These are phyloP conservation scores for Monomorium pharaonis DNA, from an alignment of 1,140 invertebrate species.

Conservation along the genomic window DNA sequence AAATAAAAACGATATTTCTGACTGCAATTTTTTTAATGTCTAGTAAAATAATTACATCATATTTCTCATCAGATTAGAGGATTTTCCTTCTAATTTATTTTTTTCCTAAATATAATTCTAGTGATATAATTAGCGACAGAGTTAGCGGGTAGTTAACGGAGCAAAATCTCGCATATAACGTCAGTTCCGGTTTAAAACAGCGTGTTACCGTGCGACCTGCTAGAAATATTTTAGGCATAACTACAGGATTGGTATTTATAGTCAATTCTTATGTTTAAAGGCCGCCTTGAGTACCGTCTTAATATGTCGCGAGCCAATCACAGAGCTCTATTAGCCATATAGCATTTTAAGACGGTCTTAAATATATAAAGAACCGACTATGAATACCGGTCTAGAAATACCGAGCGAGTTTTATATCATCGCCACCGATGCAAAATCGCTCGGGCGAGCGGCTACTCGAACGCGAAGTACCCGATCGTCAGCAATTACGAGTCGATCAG, in stretches of 20 bases:
- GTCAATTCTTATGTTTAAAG: too few species aligned
- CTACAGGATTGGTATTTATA: too few species aligned
- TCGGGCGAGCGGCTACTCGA: slow-evolving; percentile 11
- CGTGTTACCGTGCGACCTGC: neutral
- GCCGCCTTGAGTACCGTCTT: too few species aligned
- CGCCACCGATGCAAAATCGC: slow-evolving; percentile 2
- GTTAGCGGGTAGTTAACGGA: neutral
- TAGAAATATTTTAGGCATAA: neutral
- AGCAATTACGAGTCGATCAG: neutral
- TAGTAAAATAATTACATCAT: too few species aligned
- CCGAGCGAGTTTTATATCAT: neutral
- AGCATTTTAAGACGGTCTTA: too few species aligned
- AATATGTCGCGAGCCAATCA: too few species aligned
- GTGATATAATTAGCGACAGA: slow-evolving; percentile 1
- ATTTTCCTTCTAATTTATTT: too few species aligned
- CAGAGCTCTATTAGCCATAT: too few species aligned
- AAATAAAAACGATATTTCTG: too few species aligned
- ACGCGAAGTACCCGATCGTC: slow-evolving; percentile 11
- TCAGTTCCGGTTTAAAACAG: neutral
- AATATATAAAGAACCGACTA: too few species aligned
- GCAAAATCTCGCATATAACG: neutral
- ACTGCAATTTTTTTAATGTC: too few species aligned
- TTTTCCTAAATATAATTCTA: neutral
- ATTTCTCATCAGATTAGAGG: too few species aligned
- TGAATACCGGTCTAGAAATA: neutral